Evolutionary conservation across 2,113 vertebrate genomes (phyloP).

Genomic region (Zosterops borbonicus): DNA sequence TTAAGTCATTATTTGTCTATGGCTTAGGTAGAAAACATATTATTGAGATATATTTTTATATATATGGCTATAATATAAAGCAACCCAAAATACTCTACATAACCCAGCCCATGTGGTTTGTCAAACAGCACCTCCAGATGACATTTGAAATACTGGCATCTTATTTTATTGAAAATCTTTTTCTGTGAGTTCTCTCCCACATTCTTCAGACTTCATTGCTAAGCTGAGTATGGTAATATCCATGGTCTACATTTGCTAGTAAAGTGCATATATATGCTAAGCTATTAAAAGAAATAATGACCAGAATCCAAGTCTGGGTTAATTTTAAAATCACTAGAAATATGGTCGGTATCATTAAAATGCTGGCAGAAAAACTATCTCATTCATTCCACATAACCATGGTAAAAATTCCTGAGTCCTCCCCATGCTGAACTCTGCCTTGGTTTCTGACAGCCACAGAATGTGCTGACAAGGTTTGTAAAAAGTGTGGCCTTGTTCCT

Average conservation of each 20-base stretch:
- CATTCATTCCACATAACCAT: background rate
- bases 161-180: background rate
- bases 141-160: background rate
- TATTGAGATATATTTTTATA: background rate
- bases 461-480: background rate
- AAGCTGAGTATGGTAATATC: background rate
- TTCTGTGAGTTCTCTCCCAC: background rate
- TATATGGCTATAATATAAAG: background rate
- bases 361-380: background rate
- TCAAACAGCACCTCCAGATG: background rate
- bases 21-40: background rate
- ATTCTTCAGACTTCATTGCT: background rate
- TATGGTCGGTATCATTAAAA: background rate
- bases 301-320: background rate
- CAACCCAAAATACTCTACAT: background rate
- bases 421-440: background rate
- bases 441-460: background rate
- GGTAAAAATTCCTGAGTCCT: background rate
- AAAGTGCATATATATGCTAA: background rate
- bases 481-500: background rate
- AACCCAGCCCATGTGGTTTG: background rate
- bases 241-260: background rate
- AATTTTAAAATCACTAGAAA: background rate
- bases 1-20: background rate
- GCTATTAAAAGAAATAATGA: background rate